These are phyloP conservation scores for Scolopax mira DNA, from an alignment of 2,113 vertebrate genomes.

Conservation along the genomic window DNA sequence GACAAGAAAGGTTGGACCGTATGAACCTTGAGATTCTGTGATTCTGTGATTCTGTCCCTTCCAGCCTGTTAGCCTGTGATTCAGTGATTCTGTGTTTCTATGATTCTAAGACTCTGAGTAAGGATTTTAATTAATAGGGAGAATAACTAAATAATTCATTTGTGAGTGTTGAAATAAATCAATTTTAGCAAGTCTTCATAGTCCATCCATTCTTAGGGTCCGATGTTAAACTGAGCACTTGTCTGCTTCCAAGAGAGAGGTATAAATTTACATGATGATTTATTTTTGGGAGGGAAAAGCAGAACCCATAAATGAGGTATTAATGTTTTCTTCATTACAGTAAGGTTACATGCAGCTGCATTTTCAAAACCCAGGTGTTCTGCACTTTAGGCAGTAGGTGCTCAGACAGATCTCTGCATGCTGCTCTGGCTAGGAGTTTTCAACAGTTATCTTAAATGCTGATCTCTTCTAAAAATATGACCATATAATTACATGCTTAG, in stretches of 20 bases:
- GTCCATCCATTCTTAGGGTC: not conserved
- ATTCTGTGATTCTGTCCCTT: not conserved
- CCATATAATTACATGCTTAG: constrained; percentile 39
- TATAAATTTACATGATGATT: not conserved
- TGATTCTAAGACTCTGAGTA: not conserved
- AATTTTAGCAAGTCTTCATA: not conserved
- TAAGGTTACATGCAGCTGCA: constrained; percentile 14
- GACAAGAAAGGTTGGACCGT: not conserved
- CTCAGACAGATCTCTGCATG: not conserved
- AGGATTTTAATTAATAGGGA: not conserved
- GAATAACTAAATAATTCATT: not conserved
- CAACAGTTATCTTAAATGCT: constrained; percentile 43
- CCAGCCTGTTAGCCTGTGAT: not conserved
- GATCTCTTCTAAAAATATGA: constrained; percentile 57
- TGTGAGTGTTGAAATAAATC: not conserved
- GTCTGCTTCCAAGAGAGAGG: not conserved
- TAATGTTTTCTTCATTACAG: constrained; percentile 34
- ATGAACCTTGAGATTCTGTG: not conserved
- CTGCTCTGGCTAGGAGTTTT: constrained; percentile 30
- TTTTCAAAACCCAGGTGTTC: constrained; percentile 35
- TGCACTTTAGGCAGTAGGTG: constrained; percentile 29
- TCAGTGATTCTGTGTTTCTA: not conserved
- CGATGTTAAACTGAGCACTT: not conserved
- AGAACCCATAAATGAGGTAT: not conserved
- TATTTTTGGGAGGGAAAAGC: not conserved